A percentile compares a stretch with the other conserved stretches of the same genome.
These are phyloP conservation scores for Nudaria mundana DNA, from an alignment of 2,888 invertebrate species.

Conservation along the genomic window DNA sequence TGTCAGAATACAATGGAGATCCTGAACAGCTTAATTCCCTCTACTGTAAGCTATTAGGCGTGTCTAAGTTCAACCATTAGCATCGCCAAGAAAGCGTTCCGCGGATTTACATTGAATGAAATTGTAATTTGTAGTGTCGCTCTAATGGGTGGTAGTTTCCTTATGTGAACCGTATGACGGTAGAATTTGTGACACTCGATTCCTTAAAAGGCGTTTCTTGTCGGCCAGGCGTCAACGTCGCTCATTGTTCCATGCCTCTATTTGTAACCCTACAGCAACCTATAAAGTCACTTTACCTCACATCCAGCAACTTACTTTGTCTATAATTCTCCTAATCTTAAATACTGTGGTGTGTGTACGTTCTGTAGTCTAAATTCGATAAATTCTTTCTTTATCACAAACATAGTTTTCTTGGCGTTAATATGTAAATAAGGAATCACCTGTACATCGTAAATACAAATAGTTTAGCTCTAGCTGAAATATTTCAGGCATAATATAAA, in stretches of 20 bases:
- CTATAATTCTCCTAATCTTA: conserved; percentile 8
- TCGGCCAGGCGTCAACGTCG: conserved; percentile 51
- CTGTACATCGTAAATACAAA: too few relatives aligned
- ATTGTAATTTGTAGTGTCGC: conserved; percentile 69
- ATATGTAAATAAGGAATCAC: too few relatives aligned
- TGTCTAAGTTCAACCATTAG: conserved; percentile 66
- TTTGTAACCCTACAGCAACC: conserved; percentile 42
- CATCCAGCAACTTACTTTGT: conserved; percentile 9
- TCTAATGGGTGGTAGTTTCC: conserved; percentile 49
- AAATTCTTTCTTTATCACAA: too few relatives aligned
- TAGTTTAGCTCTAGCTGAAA: too few relatives aligned
- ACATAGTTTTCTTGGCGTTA: not conserved
- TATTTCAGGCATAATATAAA: too few relatives aligned
- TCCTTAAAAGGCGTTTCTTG: conserved; percentile 52
- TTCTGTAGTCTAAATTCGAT: too few relatives aligned
- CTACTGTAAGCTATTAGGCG: conserved; percentile 62
- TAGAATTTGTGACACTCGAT: conserved; percentile 41
- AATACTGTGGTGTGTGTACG: not conserved
- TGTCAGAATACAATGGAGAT: conserved; percentile 53
- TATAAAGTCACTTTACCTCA: conserved; percentile 29
- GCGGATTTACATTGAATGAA: conserved; percentile 76
- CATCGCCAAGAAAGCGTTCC: conserved; percentile 49
- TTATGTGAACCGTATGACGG: conserved; percentile 40
- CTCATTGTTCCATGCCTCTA: conserved; percentile 57
- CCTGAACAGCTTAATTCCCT: conserved; percentile 60